A percentile compares a stretch with the other conserved stretches of the same genome.
phyloP scores from a whole-genome alignment of 2,113 vertebrate genomes.

The Argyrosomus japonicus region DNA sequence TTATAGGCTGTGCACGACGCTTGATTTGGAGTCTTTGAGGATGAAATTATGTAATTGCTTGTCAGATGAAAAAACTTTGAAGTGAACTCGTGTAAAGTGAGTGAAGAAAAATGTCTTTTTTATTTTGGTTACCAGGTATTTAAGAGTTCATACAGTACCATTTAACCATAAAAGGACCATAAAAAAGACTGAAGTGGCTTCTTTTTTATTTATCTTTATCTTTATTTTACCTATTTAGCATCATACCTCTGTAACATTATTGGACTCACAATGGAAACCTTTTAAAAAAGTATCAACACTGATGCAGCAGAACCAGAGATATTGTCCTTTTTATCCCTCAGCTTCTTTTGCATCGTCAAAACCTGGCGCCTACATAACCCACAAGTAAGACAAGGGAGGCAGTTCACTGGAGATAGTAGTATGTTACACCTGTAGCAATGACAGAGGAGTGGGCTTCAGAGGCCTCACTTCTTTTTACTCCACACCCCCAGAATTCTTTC shows the following conservation, averaged over 20 bases:
- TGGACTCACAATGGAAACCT: neutral
- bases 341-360: neutral
- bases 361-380: neutral
- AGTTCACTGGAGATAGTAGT: neutral
- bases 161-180: too few species aligned
- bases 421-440: neutral
- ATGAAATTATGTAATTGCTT: constrained; percentile 1
- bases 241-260: neutral
- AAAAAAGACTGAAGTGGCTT: too few species aligned
- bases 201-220: too few species aligned
- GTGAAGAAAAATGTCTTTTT: neutral
- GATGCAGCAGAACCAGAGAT: too few species aligned
- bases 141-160: neutral
- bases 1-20: constrained; percentile 15
- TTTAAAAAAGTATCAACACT: neutral
- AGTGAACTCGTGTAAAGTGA: too few species aligned
- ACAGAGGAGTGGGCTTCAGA: neutral
- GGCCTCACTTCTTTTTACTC: neutral
- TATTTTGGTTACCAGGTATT: too few species aligned
- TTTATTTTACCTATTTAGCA: neutral
- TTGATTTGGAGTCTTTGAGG: neutral
- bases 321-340: neutral
- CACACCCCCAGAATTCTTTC: neutral
- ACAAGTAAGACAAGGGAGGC: neutral
- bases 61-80: too few species aligned